Evolutionary conservation across 2,888 invertebrate species (phyloP).

Genomic region (Drosophila bunnanda): DNA sequence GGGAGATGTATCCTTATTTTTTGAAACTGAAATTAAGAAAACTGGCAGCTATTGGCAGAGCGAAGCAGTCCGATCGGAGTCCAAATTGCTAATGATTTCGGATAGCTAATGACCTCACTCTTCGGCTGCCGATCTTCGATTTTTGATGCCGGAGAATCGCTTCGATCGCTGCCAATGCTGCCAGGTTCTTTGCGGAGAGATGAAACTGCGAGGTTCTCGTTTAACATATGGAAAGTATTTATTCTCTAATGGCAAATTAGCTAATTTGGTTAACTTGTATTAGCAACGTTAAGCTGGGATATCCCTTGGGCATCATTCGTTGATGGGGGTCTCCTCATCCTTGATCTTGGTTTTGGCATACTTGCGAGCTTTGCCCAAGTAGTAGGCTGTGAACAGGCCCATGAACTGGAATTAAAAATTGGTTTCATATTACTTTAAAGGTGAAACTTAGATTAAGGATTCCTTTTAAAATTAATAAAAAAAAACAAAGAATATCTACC

Average conservation of each 20-base stretch:
- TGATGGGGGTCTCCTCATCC: slow-evolving; percentile 70
- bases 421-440: neutral
- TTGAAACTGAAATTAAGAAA: neutral
- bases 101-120: slow-evolving; percentile 1
- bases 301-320: slow-evolving; percentile 48
- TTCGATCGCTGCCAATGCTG: slow-evolving; percentile 49
- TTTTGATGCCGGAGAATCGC: neutral
- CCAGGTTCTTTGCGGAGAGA: neutral
- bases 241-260: slow-evolving; percentile 51
- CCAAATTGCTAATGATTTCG: slow-evolving; percentile 28
- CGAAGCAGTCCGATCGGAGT: slow-evolving; percentile 17
- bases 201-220: slow-evolving; percentile 4
- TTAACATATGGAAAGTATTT: slow-evolving; percentile 43
- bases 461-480: neutral
- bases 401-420: slow-evolving; percentile 46
- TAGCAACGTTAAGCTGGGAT: slow-evolving; percentile 21
- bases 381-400: slow-evolving; percentile 56
- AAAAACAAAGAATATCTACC: neutral
- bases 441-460: neutral
- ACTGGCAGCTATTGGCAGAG: slow-evolving; percentile 4
- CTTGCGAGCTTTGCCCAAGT: slow-evolving; percentile 70
- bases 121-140: slow-evolving; percentile 7
- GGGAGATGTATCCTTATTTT: neutral
- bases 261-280: slow-evolving; percentile 46
- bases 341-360: slow-evolving; percentile 59